Evolutionary conservation across 2,888 invertebrate genomes (phyloP), one percentile per base, ranked within the genome.

Genomic region (Clanis bilineata): DNA sequence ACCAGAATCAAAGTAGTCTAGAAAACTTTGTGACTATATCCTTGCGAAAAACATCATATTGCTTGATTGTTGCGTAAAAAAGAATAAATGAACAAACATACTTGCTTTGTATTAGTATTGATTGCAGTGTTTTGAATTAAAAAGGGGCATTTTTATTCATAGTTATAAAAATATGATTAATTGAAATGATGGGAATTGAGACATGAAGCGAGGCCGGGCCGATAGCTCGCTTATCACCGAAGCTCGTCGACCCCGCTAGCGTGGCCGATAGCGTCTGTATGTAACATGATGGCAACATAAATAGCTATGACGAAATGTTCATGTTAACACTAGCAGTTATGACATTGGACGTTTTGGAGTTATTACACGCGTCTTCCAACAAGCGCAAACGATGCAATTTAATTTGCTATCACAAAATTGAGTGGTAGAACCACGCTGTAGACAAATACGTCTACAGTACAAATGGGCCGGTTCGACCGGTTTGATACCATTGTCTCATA

Each of bases 221-320:
- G 72, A 72, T 71, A 72, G 67, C 69, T 65, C 56, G 54, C 63
- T 71, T 72, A 72, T 72, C 72, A 45, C 36, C 54, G 54, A 64
- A 62, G 79, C 78, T 68, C 78, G 79, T 68, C 79, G 77, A 79
- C 76, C 79, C 79, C 79, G 68, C 64, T 60, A 62, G 61, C 62
- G 63, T 67, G 64, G 64, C 69, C 65, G 65, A 68, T 70, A 64
- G 51, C 32, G 51, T 1, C 32, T 3, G 51, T 44, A 44, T 44
- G 21, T 28, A 18, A 18, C 32, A 51, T 32, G 51, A 51, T 51
- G 51, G 51, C 32, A 51, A 51, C 51, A 51, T 28, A 51, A 51
- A 51, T 51, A 51, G 51, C 32, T 51, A 51, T 51, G 51, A 51
- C 51, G 51, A 51, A 51, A 51, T 32, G 23, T n/a, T 51, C 47